Conservation (phyloP, 2,888 invertebrate genomes). For the Drosophila affinis region DNA sequence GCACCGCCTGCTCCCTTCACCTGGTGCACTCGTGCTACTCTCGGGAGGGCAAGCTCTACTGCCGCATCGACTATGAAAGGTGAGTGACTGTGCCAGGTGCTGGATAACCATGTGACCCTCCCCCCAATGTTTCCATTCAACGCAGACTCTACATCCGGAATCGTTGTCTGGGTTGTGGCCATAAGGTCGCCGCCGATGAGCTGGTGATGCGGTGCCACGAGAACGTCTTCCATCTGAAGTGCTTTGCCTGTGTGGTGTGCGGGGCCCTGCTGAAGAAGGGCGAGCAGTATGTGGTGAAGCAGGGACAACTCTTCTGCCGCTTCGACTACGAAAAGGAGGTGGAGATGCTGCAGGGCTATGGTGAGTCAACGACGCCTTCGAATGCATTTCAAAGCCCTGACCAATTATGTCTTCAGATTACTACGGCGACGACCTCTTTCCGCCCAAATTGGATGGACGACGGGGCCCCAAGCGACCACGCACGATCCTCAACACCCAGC, state of each 20-base stretch:
- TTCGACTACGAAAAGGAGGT: slow-evolving; percentile 92
- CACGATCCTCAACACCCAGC: slow-evolving; percentile 92
- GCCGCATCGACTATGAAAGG: slow-evolving; percentile 92
- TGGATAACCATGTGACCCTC: background rate
- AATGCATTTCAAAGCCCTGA: background rate
- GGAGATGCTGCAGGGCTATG: slow-evolving; percentile 88
- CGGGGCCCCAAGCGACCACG: slow-evolving; percentile 92
- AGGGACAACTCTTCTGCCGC: slow-evolving; percentile 90
- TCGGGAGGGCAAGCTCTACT: slow-evolving; percentile 89
- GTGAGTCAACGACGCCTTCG: slow-evolving; percentile 56
- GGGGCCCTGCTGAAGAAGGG: slow-evolving; percentile 90
- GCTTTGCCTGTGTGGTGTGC: slow-evolving; percentile 92
- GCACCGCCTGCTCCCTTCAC: slow-evolving; percentile 88
- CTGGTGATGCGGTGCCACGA: slow-evolving; percentile 91
- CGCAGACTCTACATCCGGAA: slow-evolving; percentile 89
- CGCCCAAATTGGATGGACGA: slow-evolving; percentile 87
- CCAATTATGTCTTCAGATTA: slow-evolving; percentile 82
- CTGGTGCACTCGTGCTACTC: slow-evolving; percentile 91
- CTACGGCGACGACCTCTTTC: slow-evolving; percentile 86
- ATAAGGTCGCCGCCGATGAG: slow-evolving; percentile 89
- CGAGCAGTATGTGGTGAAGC: slow-evolving; percentile 91
- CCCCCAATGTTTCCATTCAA: background rate
- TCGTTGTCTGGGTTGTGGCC: slow-evolving; percentile 89
- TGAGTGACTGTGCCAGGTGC: slow-evolving; percentile 81
- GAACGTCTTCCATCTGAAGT: slow-evolving; percentile 90